Evolutionary conservation across 2,113 vertebrate genomes (phyloP).

Genomic region (Neoarius graeffei): DNA sequence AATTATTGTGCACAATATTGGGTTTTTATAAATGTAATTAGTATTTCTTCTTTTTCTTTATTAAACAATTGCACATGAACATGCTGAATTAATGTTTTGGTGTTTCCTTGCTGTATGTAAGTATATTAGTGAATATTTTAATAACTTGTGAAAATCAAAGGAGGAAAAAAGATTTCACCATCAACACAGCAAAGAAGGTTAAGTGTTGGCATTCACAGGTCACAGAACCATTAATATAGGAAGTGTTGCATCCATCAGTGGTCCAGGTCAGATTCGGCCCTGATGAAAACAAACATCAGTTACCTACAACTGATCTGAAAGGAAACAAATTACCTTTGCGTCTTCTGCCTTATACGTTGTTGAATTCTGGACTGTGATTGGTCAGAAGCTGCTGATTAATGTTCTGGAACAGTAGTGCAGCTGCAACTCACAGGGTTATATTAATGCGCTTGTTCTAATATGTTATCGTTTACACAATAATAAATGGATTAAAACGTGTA

Average conservation of each 20-base stretch:
- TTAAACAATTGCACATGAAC: neutral
- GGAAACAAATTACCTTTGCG: no score
- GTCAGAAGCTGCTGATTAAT: neutral
- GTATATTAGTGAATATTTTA: neutral
- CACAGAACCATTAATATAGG: accelerated
- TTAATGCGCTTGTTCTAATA: neutral
- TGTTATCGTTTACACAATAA: neutral
- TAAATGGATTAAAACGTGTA: neutral
- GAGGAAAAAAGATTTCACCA: constrained; percentile 44
- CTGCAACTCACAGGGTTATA: neutral
- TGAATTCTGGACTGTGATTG: neutral
- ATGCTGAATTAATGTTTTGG: neutral
- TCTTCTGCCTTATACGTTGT: neutral
- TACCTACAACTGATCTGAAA: neutral
- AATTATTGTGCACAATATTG: neutral
- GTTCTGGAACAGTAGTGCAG: neutral
- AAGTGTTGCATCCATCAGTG: constrained; percentile 58
- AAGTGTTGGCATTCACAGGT: constrained; percentile 65
- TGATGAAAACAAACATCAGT: constrained; percentile 23
- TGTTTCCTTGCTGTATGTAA: neutral
- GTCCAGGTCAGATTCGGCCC: constrained; percentile 65
- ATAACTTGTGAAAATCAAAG: neutral
- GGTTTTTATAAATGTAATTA: neutral
- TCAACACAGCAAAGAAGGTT: constrained; percentile 73
- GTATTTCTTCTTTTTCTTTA: no score